Conservation (phyloP, 2,113 vertebrate species). For the Anser brachyrhynchus region DNA sequence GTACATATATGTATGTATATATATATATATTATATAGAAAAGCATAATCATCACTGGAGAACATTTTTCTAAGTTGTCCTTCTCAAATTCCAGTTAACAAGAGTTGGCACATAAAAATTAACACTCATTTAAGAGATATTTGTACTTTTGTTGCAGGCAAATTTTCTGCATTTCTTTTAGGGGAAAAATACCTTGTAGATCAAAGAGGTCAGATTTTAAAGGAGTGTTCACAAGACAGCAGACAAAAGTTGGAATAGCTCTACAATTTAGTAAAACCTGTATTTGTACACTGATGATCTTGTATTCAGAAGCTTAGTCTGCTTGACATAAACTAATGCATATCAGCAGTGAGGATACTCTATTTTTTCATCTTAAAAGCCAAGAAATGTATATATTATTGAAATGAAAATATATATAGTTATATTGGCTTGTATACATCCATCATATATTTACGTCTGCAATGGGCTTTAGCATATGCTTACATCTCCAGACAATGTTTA, state of each 20-base stretch:
- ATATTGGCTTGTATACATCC: not conserved
- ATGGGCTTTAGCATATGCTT: not conserved
- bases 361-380: not conserved
- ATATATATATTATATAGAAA: not conserved
- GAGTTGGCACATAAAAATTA: not conserved
- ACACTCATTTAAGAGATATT: not conserved
- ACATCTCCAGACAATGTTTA: not conserved
- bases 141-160: not conserved
- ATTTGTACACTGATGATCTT: not conserved
- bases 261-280: not conserved
- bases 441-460: not conserved
- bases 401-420: not conserved
- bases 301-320: not conserved
- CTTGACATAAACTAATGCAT: not conserved
- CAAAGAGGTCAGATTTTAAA: not conserved
- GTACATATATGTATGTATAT: not conserved
- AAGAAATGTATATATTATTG: not conserved
- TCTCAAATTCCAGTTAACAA: not conserved
- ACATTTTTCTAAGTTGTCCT: not conserved
- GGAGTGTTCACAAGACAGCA: not conserved
- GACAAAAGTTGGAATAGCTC: not conserved
- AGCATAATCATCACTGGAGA: not conserved
- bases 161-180: not conserved
- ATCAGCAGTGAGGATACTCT: not conserved
- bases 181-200: not conserved